A percentile compares a stretch with the other conserved stretches of the same genome.
phyloP scores from a whole-genome alignment of 1,140 invertebrate genomes.

The Ptiloglossa arizonensis region DNA sequence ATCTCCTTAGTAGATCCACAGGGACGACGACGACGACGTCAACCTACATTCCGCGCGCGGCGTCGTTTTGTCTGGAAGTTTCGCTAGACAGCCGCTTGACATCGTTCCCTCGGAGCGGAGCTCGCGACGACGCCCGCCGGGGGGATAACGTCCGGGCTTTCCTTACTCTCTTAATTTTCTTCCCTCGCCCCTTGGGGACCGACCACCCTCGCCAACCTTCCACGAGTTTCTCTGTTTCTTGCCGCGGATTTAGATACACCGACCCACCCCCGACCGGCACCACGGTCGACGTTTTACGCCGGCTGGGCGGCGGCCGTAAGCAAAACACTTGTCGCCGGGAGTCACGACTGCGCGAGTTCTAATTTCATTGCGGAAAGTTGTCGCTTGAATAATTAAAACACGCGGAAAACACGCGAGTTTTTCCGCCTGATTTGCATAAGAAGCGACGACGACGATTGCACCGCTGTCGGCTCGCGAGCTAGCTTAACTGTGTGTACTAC shows the following conservation, averaged over 20 bases:
- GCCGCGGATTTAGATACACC: conserved; percentile 63
- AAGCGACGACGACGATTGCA: conserved; percentile 50
- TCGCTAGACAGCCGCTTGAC: conserved; percentile 51
- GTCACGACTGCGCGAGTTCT: conserved; percentile 76
- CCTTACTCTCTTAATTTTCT: conserved; percentile 68
- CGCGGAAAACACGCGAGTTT: conserved; percentile 77
- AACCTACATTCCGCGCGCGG: conserved; percentile 38
- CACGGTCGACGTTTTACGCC: conserved; percentile 38
- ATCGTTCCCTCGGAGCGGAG: conserved; percentile 36
- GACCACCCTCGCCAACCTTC: not conserved
- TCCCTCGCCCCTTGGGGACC: not conserved
- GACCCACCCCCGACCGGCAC: conserved; percentile 46
- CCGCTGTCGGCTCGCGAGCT: conserved; percentile 6
- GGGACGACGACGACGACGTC: conserved; percentile 39
- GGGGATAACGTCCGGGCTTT: conserved; percentile 44
- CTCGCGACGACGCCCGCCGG: conserved; percentile 24
- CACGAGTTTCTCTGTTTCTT: conserved; percentile 42
- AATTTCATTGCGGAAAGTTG: conserved; percentile 81
- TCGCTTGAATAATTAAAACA: conserved; percentile 80
- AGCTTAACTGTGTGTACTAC: too few species aligned
- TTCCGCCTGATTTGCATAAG: conserved; percentile 73
- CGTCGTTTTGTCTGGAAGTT: conserved; percentile 54
- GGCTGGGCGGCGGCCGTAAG: conserved; percentile 68
- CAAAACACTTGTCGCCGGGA: conserved; percentile 77
- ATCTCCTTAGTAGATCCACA: conserved; percentile 36